Conservation (phyloP, 64 coral and sea anemone species). For the Actinia tenebrosa region DNA sequence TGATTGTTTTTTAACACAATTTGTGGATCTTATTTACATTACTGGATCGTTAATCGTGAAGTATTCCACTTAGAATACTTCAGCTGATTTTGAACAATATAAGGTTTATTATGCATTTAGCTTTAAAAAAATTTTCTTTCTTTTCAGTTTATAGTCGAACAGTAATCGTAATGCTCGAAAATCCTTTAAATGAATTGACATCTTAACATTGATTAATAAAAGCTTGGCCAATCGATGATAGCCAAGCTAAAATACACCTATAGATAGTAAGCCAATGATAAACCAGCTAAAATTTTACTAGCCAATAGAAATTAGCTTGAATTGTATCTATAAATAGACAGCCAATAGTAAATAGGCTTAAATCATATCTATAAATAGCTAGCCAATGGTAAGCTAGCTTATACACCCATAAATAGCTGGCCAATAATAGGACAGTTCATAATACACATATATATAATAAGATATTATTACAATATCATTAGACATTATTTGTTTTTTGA, state of each 20-base stretch:
- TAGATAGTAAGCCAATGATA: no score
- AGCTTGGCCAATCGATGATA: neutral
- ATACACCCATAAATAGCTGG: neutral
- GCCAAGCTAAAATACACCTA: neutral
- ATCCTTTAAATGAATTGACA: neutral
- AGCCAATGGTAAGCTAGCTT: neutral
- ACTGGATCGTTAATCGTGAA: neutral
- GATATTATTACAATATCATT: neutral
- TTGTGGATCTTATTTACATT: neutral
- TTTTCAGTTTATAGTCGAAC: neutral
- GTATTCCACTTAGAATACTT: neutral
- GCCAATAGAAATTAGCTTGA: neutral
- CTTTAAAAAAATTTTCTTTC: neutral
- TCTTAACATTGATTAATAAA: neutral
- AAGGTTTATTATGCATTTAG: neutral
- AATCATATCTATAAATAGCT: neutral
- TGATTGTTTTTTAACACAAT: neutral
- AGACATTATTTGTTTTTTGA: neutral
- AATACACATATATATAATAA: neutral
- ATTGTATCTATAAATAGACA: neutral
- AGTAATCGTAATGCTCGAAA: neutral
- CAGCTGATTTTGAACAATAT: neutral
- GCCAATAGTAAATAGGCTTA: neutral
- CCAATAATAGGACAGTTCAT: neutral
- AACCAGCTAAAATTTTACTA: no score